A percentile compares a stretch with the other conserved stretches of the same genome.
These are phyloP conservation scores for Atherinomorus stipes DNA, from an alignment of 2,113 vertebrate genomes.

Conservation along the genomic window DNA sequence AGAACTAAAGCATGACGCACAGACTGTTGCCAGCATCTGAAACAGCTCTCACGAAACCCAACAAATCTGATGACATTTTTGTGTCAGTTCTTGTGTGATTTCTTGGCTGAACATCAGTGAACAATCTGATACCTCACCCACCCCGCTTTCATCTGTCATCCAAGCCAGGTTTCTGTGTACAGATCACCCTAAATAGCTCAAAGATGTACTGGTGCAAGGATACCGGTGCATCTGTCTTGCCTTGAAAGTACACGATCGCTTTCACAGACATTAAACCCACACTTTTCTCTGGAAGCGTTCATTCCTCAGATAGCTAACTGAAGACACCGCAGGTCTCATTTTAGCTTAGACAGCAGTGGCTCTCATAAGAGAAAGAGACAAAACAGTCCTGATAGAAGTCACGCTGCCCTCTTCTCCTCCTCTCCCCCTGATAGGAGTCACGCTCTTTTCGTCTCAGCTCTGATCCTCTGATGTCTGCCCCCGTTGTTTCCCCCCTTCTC, in stretches of 20 bases:
- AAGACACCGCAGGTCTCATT: slow-evolving; percentile 29
- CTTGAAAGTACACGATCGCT: slow-evolving; percentile 37
- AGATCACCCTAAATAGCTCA: slow-evolving; percentile 44
- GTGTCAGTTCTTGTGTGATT: slow-evolving; percentile 33
- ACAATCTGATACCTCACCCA: slow-evolving; percentile 37
- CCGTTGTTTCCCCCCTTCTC: slow-evolving; percentile 11
- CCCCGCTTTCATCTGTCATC: slow-evolving; percentile 50
- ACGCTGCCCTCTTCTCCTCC: slow-evolving; percentile 48
- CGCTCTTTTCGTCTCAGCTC: slow-evolving; percentile 22
- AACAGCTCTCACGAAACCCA: slow-evolving; percentile 1
- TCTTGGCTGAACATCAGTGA: slow-evolving; percentile 51
- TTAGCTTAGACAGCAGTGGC: slow-evolving; percentile 21
- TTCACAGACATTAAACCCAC: slow-evolving; percentile 26
- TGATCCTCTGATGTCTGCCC: background rate
- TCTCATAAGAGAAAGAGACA: slow-evolving; percentile 34
- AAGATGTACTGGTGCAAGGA: slow-evolving; percentile 19
- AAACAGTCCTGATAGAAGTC: slow-evolving; percentile 51
- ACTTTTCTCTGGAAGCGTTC: slow-evolving; percentile 17
- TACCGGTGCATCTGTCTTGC: slow-evolving; percentile 25
- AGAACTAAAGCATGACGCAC: background rate
- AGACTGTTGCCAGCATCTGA: background rate
- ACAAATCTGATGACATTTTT: slow-evolving; percentile 38
- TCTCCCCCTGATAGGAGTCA: slow-evolving; percentile 55
- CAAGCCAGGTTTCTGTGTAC: slow-evolving; percentile 40
- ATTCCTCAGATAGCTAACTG: slow-evolving; percentile 27